Evolutionary conservation across 64 coral and sea anemone species (phyloP), one percentile per base, ranked within the genome.

Genomic region (Trachythela sp.): DNA sequence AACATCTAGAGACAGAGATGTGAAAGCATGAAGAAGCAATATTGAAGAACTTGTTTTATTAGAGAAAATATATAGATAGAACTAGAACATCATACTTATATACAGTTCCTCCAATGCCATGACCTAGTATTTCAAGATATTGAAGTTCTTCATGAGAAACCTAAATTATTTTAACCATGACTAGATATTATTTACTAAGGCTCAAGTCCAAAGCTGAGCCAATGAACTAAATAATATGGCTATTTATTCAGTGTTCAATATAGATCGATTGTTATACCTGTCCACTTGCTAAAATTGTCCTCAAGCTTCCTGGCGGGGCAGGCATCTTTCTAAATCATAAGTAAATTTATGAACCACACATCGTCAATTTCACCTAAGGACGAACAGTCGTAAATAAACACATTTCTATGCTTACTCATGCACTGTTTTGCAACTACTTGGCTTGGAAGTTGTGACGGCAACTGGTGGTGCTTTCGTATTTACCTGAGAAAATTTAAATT

Each of bases 91-190:
- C 20, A 67, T 30, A 95, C 94, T 90, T 92, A 43, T 95, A 95
- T 2, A 95, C 94, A 42, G 94, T 95, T 35, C 94, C 94, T 90
- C 94, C 94, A 87, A 89, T 95, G 20, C 94, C 94, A 59, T 95
- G 94, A 31, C 94, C 94, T 36, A 95, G 67, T 13, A 95, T 95
- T 40, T 95, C 94, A 13, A 95, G 88, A 70, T 95, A 85, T 41
- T 92, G 94, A 45, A 95, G 89, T 31, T 95, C 90, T n/a, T 92
- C 91, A n/a, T 92, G 87, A 6, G 94, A 90, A 27, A 95, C 91
- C 94, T 95, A 54, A 18, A 17, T 43, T 48, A 85, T 40, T 13
- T 1, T 29, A 48, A 17, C 2, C 75, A 80, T 15, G 9, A 30
- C 75, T 11, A 39, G 9, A 37, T 17, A 80, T 80, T 80, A 17